phyloP scores from a whole-genome alignment of 2,113 vertebrate genomes.

The Emydocephalus ijimae region DNA sequence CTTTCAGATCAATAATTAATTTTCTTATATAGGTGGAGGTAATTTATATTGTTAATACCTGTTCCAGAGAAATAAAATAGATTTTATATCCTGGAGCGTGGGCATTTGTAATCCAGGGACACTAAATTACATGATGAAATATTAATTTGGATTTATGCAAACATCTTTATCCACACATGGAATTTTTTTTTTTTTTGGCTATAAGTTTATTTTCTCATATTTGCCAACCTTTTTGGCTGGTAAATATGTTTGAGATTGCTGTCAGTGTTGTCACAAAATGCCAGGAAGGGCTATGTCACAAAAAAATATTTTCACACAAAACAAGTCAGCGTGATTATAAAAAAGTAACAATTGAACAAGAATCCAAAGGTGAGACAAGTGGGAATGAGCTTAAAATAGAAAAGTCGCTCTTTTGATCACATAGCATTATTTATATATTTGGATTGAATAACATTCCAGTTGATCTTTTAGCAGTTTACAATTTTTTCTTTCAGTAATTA shows the following conservation, averaged over 20 bases:
- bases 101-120: neutral
- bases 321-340: neutral
- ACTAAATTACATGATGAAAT: neutral
- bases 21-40: constrained; percentile 20
- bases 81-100: neutral
- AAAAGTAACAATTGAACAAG: neutral
- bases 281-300: neutral
- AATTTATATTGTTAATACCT: neutral
- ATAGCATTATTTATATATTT: neutral
- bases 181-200: constrained; percentile 34
- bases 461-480: neutral
- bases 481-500: neutral
- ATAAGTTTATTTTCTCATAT: neutral
- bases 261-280: neutral
- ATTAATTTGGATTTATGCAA: constrained; percentile 34
- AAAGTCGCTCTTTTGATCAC: neutral
- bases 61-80: constrained; percentile 38
- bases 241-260: neutral
- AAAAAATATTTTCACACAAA: neutral
- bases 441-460: neutral
- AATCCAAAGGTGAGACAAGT: neutral
- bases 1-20: neutral
- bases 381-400: neutral
- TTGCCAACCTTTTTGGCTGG: neutral
- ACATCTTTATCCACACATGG: constrained; percentile 46